phyloP scores from a whole-genome alignment of 2,113 vertebrate species.

The Prunella fulvescens region DNA sequence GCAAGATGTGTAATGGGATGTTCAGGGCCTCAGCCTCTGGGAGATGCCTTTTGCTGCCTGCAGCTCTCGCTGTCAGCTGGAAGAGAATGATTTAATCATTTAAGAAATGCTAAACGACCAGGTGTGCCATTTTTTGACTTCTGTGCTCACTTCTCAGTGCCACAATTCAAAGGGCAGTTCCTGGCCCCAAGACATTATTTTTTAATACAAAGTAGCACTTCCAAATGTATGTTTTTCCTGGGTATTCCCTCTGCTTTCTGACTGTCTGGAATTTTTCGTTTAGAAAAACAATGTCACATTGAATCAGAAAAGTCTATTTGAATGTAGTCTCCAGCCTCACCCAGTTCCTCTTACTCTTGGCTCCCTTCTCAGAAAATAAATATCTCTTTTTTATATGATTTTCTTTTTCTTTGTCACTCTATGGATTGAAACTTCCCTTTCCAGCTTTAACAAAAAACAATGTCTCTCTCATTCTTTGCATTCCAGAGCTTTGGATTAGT shows the following conservation, averaged over 20 bases:
- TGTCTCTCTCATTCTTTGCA: neutral
- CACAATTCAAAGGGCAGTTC: slow-evolving; percentile 37
- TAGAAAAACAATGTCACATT: slow-evolving; percentile 26
- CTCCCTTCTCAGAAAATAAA: neutral
- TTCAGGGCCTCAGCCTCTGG: neutral
- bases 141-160: neutral
- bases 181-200: slow-evolving; percentile 4
- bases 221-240: slow-evolving; percentile 26
- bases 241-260: slow-evolving; percentile 19
- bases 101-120: neutral
- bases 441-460: neutral
- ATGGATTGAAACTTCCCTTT: neutral
- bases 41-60: neutral
- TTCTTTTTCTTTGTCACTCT: neutral
- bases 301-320: slow-evolving; percentile 18
- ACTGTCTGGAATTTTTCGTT: slow-evolving; percentile 40
- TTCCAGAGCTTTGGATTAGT: neutral
- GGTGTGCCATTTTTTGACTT: slow-evolving; percentile 20
- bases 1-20: neutral
- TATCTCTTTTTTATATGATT: neutral
- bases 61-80: neutral
- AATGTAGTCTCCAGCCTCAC: neutral
- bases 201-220: slow-evolving; percentile 11
- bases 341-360: neutral
- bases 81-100: neutral